Evolutionary conservation across 2,888 invertebrate genomes (phyloP), one percentile per base, ranked within the genome.

Genomic region (Eilema depressum): DNA sequence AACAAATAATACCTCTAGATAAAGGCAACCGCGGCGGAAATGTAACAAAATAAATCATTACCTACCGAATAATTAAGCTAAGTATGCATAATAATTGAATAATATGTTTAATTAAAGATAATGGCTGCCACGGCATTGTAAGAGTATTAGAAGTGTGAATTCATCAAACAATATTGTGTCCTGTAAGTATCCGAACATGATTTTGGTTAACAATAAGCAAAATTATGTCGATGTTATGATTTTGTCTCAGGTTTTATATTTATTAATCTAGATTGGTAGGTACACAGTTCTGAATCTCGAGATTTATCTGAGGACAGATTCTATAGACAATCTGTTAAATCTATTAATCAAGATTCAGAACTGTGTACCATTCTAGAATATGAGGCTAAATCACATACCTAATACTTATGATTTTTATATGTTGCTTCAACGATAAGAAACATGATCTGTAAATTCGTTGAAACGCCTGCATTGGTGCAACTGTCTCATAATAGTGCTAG

Each of bases 101-200:
- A 53, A 53, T 62, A 62, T 56, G 62, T 68, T 56, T 62, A 63
- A 68, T 63, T 68, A 68, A 62, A 57, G 23, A 63, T 53, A 68
- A 57, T 57, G 26, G 37, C 14, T 26, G 53, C 53, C n/a, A n/a
- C n/a, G 53, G 53, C 20, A 33, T 33, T 63, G 26, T 57, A 20
- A 56, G 56, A 68, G n/a, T 62, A 25, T 53, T 25, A 63, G 25
- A 26, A 37, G 3, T 41, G 60, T 28, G 20, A 53, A 11, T 47
- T 47, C 17, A 62, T 28, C 17, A 53, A 62, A n/a, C n/a, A 53
- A 53, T 53, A 53, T 53, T 53, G 53, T 53, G 10, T 53, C n/a
- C 53, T n/a, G n/a, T n/a, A 53, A 53, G 10, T 53, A 10, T n/a
- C 53, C n/a, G n/a, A 53, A 53, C 53, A 53, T 8, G n/a, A 53